Conservation (phyloP, 2,113 vertebrate genomes). For the Rissa tridactyla region DNA sequence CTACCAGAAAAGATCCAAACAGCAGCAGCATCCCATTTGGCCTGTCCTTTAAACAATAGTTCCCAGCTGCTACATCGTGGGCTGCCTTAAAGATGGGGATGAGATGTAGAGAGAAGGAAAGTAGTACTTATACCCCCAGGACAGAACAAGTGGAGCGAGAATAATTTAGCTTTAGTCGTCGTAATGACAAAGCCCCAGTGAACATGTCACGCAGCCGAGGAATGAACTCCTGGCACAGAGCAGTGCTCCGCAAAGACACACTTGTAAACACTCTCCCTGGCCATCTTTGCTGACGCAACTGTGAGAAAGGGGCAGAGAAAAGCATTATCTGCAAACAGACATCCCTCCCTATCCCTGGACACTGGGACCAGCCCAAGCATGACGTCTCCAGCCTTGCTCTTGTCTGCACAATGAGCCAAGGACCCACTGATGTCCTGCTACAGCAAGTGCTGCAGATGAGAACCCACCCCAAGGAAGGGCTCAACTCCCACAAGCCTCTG, state of each 20-base stretch:
- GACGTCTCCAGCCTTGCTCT: neutral
- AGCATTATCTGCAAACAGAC: neutral
- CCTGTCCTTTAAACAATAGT: neutral
- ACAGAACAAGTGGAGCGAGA: neutral
- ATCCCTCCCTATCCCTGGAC: slow-evolving; percentile 41
- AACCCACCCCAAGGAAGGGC: neutral
- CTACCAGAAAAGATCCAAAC: neutral
- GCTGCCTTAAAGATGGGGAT: neutral
- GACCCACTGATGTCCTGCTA: neutral
- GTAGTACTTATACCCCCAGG: neutral
- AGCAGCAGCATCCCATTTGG: neutral
- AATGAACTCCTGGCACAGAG: neutral
- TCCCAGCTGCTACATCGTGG: neutral
- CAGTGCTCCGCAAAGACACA: neutral
- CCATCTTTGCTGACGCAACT: neutral
- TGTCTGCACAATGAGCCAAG: neutral
- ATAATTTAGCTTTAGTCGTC: neutral
- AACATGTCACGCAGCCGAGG: neutral
- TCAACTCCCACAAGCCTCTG: neutral
- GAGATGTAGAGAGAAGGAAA: neutral
- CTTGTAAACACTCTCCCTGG: slow-evolving; percentile 3
- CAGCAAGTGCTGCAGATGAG: neutral
- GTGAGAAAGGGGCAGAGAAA: neutral
- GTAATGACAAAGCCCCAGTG: neutral
- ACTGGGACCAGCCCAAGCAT: neutral